Conservation (phyloP, 2,113 vertebrate species). For the Lasiurus borealis region DNA sequence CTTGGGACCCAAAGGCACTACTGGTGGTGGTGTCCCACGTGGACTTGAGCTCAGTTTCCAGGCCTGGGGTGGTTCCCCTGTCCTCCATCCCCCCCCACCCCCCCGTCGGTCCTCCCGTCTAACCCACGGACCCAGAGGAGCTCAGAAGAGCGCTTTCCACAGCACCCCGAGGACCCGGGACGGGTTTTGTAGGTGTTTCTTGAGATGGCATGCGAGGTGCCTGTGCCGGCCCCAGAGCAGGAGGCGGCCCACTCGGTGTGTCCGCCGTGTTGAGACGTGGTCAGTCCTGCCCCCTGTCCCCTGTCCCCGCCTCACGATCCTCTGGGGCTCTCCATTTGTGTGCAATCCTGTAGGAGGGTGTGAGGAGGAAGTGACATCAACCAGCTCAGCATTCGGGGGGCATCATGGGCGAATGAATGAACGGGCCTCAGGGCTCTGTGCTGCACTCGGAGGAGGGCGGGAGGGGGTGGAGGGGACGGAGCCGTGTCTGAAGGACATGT, state of each 20-base stretch:
- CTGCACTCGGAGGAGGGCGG: not conserved
- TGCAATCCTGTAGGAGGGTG: no score
- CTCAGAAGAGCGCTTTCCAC: no score
- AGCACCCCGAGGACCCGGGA: not conserved
- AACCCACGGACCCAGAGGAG: not conserved
- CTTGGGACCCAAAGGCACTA: no score
- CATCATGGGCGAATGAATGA: not conserved
- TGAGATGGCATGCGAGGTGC: not conserved
- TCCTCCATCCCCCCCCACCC: accelerated
- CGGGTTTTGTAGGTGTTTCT: not conserved
- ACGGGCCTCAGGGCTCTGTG: not conserved
- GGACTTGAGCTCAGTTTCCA: not conserved
- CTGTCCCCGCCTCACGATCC: no score
- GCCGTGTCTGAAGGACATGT: not conserved
- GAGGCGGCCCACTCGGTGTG: not conserved
- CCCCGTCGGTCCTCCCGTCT: not conserved
- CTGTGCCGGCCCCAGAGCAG: not conserved
- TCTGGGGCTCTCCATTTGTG: no score
- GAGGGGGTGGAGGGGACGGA: not conserved
- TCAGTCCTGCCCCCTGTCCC: not conserved
- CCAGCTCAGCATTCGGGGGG: not conserved
- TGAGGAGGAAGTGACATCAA: no score
- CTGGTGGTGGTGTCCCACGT: accelerated
- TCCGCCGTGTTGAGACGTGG: not conserved
- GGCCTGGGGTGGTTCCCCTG: accelerated